Conservation (phyloP, 1,140 invertebrate genomes). For the Carcinoscorpius rotundicauda region DNA sequence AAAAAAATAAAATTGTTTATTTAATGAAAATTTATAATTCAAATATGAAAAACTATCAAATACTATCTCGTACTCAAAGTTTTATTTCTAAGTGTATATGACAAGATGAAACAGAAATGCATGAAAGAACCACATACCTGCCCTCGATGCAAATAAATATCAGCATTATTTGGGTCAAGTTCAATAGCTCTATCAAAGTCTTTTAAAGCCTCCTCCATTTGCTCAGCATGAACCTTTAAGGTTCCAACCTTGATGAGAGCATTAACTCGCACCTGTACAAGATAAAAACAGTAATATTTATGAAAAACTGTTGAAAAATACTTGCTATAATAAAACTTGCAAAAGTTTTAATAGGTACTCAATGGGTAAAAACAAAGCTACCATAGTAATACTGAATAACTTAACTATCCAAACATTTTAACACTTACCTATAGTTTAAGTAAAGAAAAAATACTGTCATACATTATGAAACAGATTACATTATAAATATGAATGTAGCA, state of each 20-base stretch:
- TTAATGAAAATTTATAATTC: too few relatives aligned
- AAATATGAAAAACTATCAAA: too few relatives aligned
- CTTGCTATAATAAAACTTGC: constrained; percentile 5
- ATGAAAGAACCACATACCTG: constrained; percentile 38
- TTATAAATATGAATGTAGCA: too few relatives aligned
- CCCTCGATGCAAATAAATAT: constrained; percentile 67
- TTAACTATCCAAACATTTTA: too few relatives aligned
- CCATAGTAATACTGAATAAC: background rate
- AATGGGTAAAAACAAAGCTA: too few relatives aligned
- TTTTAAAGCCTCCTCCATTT: constrained; percentile 53
- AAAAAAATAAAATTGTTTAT: too few relatives aligned
- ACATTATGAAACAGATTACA: too few relatives aligned
- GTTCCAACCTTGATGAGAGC: constrained; percentile 81
- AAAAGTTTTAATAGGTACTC: constrained; percentile 7
- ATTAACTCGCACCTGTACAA: constrained; percentile 51
- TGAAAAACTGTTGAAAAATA: background rate
- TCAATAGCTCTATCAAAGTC: constrained; percentile 56
- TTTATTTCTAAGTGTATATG: constrained; percentile 2
- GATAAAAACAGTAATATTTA: constrained; percentile 7
- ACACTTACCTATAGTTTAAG: too few relatives aligned
- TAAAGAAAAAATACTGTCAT: too few relatives aligned
- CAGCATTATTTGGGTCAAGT: constrained; percentile 62
- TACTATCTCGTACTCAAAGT: background rate
- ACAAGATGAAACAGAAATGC: constrained; percentile 7
- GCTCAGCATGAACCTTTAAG: constrained; percentile 60